phyloP scores from a whole-genome alignment of 2,113 vertebrate species.

The Patagioenas fasciata region DNA sequence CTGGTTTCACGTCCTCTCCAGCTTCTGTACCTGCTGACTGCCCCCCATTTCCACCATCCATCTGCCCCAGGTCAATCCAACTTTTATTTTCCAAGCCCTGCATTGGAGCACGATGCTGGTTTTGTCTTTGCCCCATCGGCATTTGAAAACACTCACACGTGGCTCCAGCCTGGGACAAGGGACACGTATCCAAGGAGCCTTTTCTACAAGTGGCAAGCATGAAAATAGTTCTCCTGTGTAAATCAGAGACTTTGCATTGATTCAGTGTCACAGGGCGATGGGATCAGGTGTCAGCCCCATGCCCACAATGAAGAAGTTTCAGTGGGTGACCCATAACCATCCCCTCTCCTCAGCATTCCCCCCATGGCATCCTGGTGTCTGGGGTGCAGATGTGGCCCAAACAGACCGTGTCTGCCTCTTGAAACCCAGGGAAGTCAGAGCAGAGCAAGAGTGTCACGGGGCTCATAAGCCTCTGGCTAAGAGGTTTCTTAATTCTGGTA shows the following conservation, averaged over 20 bases:
- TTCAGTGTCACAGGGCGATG: not conserved
- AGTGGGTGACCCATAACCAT: not conserved
- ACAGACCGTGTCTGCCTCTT: fast-evolving
- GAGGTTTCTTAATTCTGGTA: not conserved
- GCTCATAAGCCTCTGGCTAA: not conserved
- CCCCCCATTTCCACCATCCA: fast-evolving
- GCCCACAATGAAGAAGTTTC: not conserved
- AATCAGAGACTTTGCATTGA: fast-evolving
- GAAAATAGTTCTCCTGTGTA: not conserved
- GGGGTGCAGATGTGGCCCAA: not conserved
- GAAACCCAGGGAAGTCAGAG: not conserved
- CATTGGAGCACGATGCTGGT: fast-evolving
- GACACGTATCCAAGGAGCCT: not conserved
- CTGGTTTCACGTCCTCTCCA: too few relatives aligned
- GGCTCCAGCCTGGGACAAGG: not conserved
- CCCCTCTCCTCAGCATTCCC: not conserved
- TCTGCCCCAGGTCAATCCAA: fast-evolving
- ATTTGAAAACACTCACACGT: too few relatives aligned
- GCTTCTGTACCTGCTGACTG: too few relatives aligned
- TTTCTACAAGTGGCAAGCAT: not conserved
- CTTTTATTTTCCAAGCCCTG: not conserved
- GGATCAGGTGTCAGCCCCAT: not conserved
- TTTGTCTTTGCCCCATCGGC: not conserved
- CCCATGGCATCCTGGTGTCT: not conserved
- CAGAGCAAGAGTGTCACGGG: not conserved